phyloP scores from a whole-genome alignment of 53 echinoderm and acorn worm genomes.

The Holothuria leucospilota region DNA sequence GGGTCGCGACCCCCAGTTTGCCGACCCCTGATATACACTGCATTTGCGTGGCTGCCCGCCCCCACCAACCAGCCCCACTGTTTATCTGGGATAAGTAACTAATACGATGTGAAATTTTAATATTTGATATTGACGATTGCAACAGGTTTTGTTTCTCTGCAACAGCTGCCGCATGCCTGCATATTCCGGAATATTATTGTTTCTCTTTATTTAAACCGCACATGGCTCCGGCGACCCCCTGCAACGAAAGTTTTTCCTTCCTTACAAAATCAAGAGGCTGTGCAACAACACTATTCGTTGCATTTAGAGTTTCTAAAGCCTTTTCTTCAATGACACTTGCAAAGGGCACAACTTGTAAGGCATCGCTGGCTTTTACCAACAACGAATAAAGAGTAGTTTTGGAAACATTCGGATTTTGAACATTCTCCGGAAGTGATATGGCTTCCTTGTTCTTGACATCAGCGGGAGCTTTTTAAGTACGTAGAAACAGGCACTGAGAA shows the following conservation, averaged over 20 bases:
- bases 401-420: background rate
- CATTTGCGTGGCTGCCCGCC: slow-evolving; percentile 16
- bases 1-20: no score
- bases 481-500: no score
- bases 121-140: slow-evolving; percentile 10
- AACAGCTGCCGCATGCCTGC: background rate
- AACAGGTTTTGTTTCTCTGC: slow-evolving; percentile 9
- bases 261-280: background rate
- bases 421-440: background rate
- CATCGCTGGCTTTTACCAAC: slow-evolving; percentile 1
- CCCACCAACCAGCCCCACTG: background rate
- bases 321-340: slow-evolving; percentile 11
- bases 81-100: background rate
- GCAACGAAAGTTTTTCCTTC: slow-evolving; percentile 10
- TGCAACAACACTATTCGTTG: background rate
- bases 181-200: slow-evolving; percentile 12
- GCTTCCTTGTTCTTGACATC: slow-evolving; percentile 14
- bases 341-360: background rate
- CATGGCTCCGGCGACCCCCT: background rate
- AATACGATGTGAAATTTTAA: slow-evolving; percentile 7
- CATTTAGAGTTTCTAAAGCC: slow-evolving; percentile 11
- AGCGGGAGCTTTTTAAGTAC: no score
- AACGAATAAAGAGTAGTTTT: background rate
- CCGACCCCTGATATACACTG: no score
- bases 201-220: background rate